phyloP scores from a whole-genome alignment of 2,888 invertebrate genomes.

The Cerastis rubricosa region DNA sequence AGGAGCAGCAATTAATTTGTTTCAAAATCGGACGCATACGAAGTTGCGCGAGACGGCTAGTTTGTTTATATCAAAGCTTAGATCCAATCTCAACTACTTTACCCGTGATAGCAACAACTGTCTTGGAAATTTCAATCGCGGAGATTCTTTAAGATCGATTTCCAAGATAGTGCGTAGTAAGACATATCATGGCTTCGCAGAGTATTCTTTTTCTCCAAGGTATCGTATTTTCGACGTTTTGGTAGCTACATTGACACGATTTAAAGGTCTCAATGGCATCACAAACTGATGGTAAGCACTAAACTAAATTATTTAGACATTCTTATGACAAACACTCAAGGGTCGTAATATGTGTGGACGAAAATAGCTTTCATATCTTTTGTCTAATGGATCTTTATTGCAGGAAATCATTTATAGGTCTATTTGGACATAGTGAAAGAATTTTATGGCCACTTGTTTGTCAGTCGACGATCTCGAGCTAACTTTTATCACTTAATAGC shows the following conservation, averaged over 20 bases:
- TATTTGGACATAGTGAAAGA: slow-evolving; percentile 38
- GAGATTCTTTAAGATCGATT: neutral
- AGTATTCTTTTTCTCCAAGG: slow-evolving; percentile 1
- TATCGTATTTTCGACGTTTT: slow-evolving; percentile 14
- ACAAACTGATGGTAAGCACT: neutral
- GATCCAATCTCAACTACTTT: slow-evolving; percentile 7
- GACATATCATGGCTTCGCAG: slow-evolving; percentile 4
- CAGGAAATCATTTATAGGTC: slow-evolving; percentile 10
- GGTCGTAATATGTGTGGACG: neutral
- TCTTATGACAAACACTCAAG: neutral
- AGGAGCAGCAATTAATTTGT: no score
- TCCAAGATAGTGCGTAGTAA: neutral
- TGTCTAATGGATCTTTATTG: slow-evolving; percentile 34
- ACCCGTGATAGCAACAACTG: neutral
- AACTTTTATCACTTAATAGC: slow-evolving; percentile 15
- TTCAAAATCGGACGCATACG: no score
- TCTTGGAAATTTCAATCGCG: slow-evolving; percentile 2
- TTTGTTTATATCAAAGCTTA: neutral
- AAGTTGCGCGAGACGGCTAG: no score
- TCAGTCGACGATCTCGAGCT: slow-evolving; percentile 14
- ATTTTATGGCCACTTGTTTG: slow-evolving; percentile 37
- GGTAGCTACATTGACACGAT: neutral
- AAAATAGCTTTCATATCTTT: slow-evolving; percentile 22
- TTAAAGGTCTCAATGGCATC: slow-evolving; percentile 18
- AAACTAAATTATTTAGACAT: slow-evolving; percentile 7